Base-by-base conservation (phyloP, 2,113 vertebrate genomes). In the Neodon shergylaensis region DNA sequence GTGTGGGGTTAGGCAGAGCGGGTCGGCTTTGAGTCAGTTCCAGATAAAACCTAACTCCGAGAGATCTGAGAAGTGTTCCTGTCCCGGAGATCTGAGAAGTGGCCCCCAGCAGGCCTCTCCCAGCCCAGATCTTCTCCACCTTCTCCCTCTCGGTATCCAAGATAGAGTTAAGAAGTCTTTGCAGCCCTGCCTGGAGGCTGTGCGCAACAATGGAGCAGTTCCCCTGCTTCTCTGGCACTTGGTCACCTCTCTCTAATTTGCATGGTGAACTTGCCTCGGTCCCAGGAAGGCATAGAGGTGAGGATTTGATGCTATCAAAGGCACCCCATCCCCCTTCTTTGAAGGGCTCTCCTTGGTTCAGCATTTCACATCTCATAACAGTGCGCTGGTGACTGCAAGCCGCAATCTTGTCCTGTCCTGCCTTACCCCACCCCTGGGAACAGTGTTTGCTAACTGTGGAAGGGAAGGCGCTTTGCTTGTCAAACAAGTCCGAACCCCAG, bases 401-500 rank as follows among this genome's bases (percentile, higher is more conserved):
- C 5, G 16, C 44, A 14, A 3, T 0, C 36, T 14, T 0, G 31
- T 36, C 58, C 72, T 52, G 5, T 7, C 81, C 65, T 26, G 0
- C 0, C 63, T 47, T 39, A 13, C 12, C 21, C 36, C 5, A 3
- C 14, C 72, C 78, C n/a, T 17, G 19, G 26, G 42, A 68, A 9
- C 54, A 10, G 1, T n/a, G 88, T 90, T 82, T 90, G 90, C 88
- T 70, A 13, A 87, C 84, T 12, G 24, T 0, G 39, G 83, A 86
- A 16, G 72, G 70, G 65, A 63, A 88, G 63, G n/a, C 5, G 39
- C n/a, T 96, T n/a, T 84, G 88, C 88, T 83, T 88, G 83, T n/a
- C 73, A 88, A 94, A 95, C 77, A 87, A 94, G 92, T 1, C 90
- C 10, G 58, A 58, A 91, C 95, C 94, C 95, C 97, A 91, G 28